Conservation (phyloP, 2,888 invertebrate species). For the Dryococelus australis region DNA sequence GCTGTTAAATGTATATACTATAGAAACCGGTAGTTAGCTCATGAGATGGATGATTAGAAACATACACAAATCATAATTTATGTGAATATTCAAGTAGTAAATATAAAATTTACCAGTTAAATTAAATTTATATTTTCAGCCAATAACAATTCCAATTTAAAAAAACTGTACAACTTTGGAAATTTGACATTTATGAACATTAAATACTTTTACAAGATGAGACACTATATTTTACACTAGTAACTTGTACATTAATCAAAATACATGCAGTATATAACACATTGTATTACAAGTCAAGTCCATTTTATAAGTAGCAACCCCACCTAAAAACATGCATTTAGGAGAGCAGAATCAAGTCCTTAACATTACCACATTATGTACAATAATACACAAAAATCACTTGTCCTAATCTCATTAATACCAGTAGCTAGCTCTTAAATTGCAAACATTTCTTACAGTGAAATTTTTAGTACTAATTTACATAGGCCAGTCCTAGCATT, state of each 20-base stretch:
- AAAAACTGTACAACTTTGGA: neutral
- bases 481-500: neutral
- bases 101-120: too few species aligned
- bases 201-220: neutral
- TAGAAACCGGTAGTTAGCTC: neutral
- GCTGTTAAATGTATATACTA: neutral
- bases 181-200: neutral
- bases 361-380: neutral
- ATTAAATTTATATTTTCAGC: too few species aligned
- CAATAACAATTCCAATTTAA: neutral
- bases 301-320: neutral
- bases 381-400: neutral
- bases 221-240: neutral
- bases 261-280: neutral
- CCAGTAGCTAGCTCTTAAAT: neutral
- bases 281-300: neutral
- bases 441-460: neutral
- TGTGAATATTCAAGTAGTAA: too few species aligned
- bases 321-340: neutral
- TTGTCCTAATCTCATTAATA: conserved; percentile 9
- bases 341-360: neutral
- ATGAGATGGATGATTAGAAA: neutral
- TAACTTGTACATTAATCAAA: neutral
- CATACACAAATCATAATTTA: too few species aligned
- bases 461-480: neutral